Conservation (phyloP, 2,888 invertebrate species). For the Epiblema foenella region DNA sequence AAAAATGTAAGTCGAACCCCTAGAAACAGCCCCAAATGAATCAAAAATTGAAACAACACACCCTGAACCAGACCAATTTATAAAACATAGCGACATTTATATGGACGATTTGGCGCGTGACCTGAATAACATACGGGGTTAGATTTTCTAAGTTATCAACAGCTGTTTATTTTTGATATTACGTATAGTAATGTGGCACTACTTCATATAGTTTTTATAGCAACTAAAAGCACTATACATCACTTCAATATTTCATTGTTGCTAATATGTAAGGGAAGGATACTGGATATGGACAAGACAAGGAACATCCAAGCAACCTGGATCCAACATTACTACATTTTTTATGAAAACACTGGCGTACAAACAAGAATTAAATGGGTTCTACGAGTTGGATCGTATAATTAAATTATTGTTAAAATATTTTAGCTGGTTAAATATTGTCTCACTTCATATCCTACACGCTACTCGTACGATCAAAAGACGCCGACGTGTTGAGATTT, state of each 20-base stretch:
- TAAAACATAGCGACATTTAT: conserved; percentile 39
- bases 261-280: no score
- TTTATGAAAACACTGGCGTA: no score
- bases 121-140: conserved; percentile 30
- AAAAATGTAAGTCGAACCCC: conserved; percentile 35
- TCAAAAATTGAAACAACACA: conserved; percentile 42
- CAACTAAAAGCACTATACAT: no score
- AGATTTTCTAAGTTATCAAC: conserved; percentile 24
- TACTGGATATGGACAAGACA: no score
- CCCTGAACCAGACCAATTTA: conserved; percentile 36
- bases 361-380: no score
- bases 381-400: no score
- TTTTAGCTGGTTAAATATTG: background rate
- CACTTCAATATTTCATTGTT: no score
- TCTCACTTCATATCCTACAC: background rate
- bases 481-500: conserved; percentile 26
- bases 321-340: no score
- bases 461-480: conserved; percentile 34
- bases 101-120: conserved; percentile 29
- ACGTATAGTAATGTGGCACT: background rate
- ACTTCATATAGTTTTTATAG: no score
- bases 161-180: conserved; percentile 14
- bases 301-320: no score
- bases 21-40: conserved; percentile 17
- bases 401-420: background rate